Evolutionary conservation across 2,797 vertebrate genomes (phyloP).

Genomic region (Myotis planiceps): DNA sequence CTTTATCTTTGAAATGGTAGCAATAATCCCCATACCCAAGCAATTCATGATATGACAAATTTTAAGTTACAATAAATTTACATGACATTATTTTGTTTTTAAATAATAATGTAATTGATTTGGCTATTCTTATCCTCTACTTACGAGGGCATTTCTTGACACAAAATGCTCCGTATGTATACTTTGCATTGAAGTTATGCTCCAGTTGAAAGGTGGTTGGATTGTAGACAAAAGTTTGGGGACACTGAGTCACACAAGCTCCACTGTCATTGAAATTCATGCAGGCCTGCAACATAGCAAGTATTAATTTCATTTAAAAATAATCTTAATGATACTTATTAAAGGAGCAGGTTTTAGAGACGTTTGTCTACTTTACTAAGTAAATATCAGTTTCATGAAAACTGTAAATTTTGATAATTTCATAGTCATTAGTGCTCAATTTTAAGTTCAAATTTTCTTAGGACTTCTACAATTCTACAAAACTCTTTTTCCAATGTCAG

Average conservation of each 20-base stretch:
- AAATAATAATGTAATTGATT: not conserved
- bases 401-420: not conserved
- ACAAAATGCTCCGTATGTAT: conserved; percentile 98
- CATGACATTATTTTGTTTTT: not conserved
- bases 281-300: conserved; percentile 89
- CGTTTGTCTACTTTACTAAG: not conserved
- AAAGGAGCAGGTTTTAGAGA: not conserved
- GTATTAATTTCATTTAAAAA: not conserved
- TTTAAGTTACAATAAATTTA: not conserved
- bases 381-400: not conserved
- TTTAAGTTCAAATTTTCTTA: not conserved
- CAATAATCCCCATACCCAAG: not conserved
- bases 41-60: not conserved
- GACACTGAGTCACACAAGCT: conserved; percentile 97
- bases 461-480: not conserved
- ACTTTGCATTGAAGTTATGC: conserved; percentile 96
- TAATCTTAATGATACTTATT: not conserved
- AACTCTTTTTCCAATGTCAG: not conserved
- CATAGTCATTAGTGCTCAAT: not conserved
- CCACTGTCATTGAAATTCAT: conserved; percentile 99
- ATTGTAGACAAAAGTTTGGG: conserved; percentile 97
- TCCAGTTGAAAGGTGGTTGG: conserved; percentile 97
- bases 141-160: conserved; percentile 98
- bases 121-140: conserved; percentile 71
- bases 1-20: not conserved